Conservation (phyloP, 1,140 invertebrate genomes). For the Trichoplusia ni region DNA sequence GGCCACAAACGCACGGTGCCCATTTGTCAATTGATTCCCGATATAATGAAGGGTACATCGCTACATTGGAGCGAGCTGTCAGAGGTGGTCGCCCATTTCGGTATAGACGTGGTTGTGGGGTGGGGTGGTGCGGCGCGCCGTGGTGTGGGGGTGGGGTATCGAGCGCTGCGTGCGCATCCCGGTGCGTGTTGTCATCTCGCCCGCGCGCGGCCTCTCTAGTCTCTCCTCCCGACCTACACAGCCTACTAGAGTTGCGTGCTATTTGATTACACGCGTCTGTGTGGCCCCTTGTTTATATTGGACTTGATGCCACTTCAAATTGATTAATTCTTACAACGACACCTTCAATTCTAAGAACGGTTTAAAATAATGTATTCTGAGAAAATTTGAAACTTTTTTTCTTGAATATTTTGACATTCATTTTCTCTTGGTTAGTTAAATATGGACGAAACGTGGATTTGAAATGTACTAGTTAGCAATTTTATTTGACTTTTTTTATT, state of each 20-base stretch:
- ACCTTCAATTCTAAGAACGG: slow-evolving; percentile 56
- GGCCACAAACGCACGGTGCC: slow-evolving; percentile 39
- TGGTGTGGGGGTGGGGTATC: slow-evolving; percentile 55
- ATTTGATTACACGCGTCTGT: slow-evolving; percentile 74
- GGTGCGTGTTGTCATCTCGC: slow-evolving; percentile 57
- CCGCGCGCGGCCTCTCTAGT: slow-evolving; percentile 36
- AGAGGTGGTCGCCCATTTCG: slow-evolving; percentile 63
- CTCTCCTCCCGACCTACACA: slow-evolving; percentile 53
- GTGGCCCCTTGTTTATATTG: slow-evolving; percentile 77
- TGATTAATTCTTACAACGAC: slow-evolving; percentile 74
- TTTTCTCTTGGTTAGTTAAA: too few species aligned
- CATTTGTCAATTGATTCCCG: slow-evolving; percentile 79
- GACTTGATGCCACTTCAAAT: slow-evolving; percentile 75
- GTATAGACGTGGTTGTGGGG: slow-evolving; percentile 61
- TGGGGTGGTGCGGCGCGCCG: too few species aligned
- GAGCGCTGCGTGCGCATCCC: slow-evolving; percentile 72
- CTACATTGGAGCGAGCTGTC: slow-evolving; percentile 69
- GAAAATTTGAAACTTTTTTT: neutral
- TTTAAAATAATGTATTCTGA: neutral
- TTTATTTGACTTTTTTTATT: too few species aligned
- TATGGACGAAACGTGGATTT: too few species aligned
- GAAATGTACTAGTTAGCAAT: too few species aligned
- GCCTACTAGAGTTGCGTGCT: slow-evolving; percentile 68
- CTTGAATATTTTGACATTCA: too few species aligned
- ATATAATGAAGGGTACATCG: slow-evolving; percentile 78